Base-by-base conservation (phyloP, 2,888 invertebrate genomes). In the Panzeria rudis region DNA sequence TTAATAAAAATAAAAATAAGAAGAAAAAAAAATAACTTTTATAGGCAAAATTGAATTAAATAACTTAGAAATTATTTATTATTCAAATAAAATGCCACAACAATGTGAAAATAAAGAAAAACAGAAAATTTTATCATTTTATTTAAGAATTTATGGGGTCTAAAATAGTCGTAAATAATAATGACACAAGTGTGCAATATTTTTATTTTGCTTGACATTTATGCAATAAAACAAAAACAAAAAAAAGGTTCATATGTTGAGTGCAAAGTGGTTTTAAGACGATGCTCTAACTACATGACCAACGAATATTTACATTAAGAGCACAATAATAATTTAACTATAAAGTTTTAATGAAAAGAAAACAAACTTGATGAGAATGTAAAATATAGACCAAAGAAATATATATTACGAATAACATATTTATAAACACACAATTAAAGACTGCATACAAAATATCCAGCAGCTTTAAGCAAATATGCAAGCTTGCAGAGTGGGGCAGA, bases 201-300 rank as follows among this genome's bases (percentile, higher is more conserved):
- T 17, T 59, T 59, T 17, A 17, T 35, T 35, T 32, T 17, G 17
- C 13, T 2, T 17, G 5, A 17, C 7, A 17, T 59, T 59, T 59
- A 59, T 59, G 35, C 9, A 59, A 38, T 66, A 29, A 68, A 47
- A 59, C 8, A 7, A 29, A 29, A 29, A 29, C 20, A 32, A 29
- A 20, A n/a, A n/a, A n/a, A n/a, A 52, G 3, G 15, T 41, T 23
- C 76, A 23, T 76, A 66, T 66, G 66, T 29, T 56, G 7, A 17
- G 7, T 29, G 9, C 32, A 29, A 41, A 54, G 29, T 66, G 41
- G 29, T 56, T 32, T 76, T 13, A 17, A 64, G 20, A 15, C 29
- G 4, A 59, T 17, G 7, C 29, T n/a, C n/a, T 3, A 35, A 35
- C 4, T 9, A 8, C 25, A 54, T 44, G 41, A 54, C 54, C n/a